phyloP scores from a whole-genome alignment of 2,888 invertebrate species.

The Gibbula magus region DNA sequence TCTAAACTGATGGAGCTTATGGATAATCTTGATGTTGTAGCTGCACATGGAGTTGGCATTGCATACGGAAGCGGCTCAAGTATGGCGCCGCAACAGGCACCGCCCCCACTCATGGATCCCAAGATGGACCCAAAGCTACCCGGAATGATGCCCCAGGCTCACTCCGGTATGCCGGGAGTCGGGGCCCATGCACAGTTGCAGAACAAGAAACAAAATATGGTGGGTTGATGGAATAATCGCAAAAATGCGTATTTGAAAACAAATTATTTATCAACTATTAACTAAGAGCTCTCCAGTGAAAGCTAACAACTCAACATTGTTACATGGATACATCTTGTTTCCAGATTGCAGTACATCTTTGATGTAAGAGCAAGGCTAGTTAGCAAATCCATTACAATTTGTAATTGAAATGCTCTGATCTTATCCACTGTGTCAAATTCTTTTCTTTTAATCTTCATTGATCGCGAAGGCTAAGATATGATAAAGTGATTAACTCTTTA shows the following conservation, averaged over 20 bases:
- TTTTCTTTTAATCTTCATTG: too few relatives aligned
- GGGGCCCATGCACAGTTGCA: slow-evolving; percentile 3
- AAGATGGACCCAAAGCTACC: slow-evolving; percentile 23
- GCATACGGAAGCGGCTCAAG: slow-evolving; percentile 54
- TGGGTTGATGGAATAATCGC: not conserved
- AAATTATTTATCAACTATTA: not conserved
- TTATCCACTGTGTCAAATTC: too few relatives aligned
- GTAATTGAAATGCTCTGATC: too few relatives aligned
- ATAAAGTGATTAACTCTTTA: too few relatives aligned
- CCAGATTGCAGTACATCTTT: too few relatives aligned
- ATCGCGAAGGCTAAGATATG: too few relatives aligned
- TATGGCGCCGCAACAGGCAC: not conserved
- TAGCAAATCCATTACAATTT: too few relatives aligned
- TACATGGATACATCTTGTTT: too few relatives aligned
- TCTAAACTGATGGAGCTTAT: not conserved
- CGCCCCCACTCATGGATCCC: not conserved
- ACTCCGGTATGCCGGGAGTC: slow-evolving; percentile 6
- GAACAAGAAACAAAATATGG: slow-evolving; percentile 40
- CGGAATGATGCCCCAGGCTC: not conserved
- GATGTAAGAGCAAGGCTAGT: too few relatives aligned
- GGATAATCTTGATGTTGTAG: slow-evolving; percentile 45
- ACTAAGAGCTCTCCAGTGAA: too few relatives aligned
- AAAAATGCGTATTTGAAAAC: not conserved
- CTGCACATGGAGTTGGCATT: slow-evolving; percentile 70
- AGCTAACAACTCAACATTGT: too few relatives aligned